Evolutionary conservation across 2,797 vertebrate species (phyloP), one percentile per base, ranked within the genome.

Genomic region (Rhadinocentrus ornatus): DNA sequence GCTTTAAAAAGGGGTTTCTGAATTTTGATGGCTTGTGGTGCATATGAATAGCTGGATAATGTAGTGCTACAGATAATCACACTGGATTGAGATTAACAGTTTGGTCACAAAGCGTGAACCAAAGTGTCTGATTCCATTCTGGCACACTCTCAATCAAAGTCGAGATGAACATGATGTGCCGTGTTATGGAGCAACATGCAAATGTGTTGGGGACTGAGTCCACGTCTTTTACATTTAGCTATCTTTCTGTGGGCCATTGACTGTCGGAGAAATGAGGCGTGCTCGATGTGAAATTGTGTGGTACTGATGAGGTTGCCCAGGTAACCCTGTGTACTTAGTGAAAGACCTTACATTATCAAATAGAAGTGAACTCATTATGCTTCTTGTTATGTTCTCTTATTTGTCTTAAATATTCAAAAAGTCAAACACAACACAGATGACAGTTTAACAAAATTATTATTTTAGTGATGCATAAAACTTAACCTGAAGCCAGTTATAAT

Each of bases 261-360:
- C 82, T 82, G 81, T 48, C 48, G 70, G 66, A 61, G 71, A 81
- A 87, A 86, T 87, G 86, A 85, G 80, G 70, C 82, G 1, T 84
- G 77, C 58, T 82, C 54, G 16, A 34, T 63, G 85, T 86, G 86
- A 86, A 92, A 87, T 88, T 83, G 65, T 13, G 54, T 86, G 69
- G 83, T 77, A 75, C 86, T 85, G 82, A 88, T 87, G 77, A 84
- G 77, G 69, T 65, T 61, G 29, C 68, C 27, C 75, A 58, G 71
- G 84, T 75, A 86, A 59, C 73, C 73, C 68, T 3, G 4, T 35
- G 24, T 50, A 44, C 73, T 67, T 22, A 0, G 54, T 35, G 27
- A 54, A 68, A 59, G 32, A 50, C 59, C 73, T 66, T 39, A 35
- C 60, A 56, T 77, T 50, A 34, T 62, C 55, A 20, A 57, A 32